A percentile compares a stretch with the other conserved stretches of the same genome.
Evolutionary conservation across 2,888 invertebrate genomes (phyloP).

Genomic region (Scrobipalpa atriplicella): DNA sequence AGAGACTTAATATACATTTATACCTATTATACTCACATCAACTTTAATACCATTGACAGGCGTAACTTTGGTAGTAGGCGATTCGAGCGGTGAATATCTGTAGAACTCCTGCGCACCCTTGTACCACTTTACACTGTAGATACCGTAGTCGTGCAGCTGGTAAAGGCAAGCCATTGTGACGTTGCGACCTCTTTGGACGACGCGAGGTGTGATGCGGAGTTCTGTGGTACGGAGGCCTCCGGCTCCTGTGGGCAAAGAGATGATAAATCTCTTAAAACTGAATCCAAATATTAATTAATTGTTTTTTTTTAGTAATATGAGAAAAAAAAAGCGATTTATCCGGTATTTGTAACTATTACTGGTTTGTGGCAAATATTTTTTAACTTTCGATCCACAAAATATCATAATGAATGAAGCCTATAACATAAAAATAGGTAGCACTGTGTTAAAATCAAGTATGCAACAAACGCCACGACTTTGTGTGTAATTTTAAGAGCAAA

Average conservation of each 20-base stretch:
- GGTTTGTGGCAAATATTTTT: too few species aligned
- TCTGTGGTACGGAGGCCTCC: slow-evolving; percentile 88
- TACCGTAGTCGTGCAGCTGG: slow-evolving; percentile 87
- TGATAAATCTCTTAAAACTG: too few species aligned
- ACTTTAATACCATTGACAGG: slow-evolving; percentile 89
- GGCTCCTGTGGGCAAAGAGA: slow-evolving; percentile 75
- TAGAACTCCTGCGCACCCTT: slow-evolving; percentile 92
- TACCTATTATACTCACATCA: slow-evolving; percentile 90
- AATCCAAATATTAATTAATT: background rate
- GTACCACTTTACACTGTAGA: slow-evolving; percentile 95
- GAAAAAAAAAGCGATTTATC: too few species aligned
- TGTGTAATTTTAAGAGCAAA: background rate
- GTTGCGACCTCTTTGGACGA: slow-evolving; percentile 87
- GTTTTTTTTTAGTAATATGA: too few species aligned
- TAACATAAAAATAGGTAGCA: too few species aligned
- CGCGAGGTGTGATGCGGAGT: slow-evolving; percentile 87
- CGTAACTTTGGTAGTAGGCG: slow-evolving; percentile 87
- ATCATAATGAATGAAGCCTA: too few species aligned
- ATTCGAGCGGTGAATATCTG: slow-evolving; percentile 89
- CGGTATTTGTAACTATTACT: too few species aligned
- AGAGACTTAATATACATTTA: too few species aligned
- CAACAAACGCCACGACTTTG: background rate
- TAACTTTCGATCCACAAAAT: too few species aligned
- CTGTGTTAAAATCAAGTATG: slow-evolving; percentile 3
- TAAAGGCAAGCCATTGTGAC: slow-evolving; percentile 89